Evolutionary conservation across 2,113 vertebrate species (phyloP), one percentile per base, ranked within the genome.

Genomic region (Paralichthys olivaceus): DNA sequence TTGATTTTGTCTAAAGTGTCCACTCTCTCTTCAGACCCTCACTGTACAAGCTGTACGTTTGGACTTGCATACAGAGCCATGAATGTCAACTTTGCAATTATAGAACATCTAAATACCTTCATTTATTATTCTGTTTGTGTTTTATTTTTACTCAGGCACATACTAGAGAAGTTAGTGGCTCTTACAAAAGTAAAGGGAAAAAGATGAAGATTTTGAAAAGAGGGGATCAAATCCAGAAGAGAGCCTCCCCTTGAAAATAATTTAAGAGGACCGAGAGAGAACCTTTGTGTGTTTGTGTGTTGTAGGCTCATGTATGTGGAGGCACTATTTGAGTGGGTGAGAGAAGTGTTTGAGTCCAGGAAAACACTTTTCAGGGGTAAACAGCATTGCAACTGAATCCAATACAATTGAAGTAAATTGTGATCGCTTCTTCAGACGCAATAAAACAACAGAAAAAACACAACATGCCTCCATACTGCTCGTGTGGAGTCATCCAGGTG

Each of bases 1-100:
- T 80, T 87, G 73, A 70, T 80, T 87, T 80, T 84, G 77, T 82
- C 84, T 77, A 64, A 66, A 68, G 65, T 13, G 2, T 12, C 12
- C 37, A 40, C 37, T 40, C 37, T 40, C 37, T 3, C 54, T 20
- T 43, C 22, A 25, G 61, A 34, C 32, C 32, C 32, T 77, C 20
- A 34, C 22, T 28, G 58, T 37, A 58, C 8, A 1, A n/a, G 49
- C 69, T 74, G 61, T 59, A 11, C 56, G 56, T 59, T 67, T 49
- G 51, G 58, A 71, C 65, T 12, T 9, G 13, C 40, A 67, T 45
- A 56, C 32, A 62, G 77, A 68, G 82, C 64, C 65, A 78, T 73
- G 47, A 72, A 78, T 74, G 66, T 64, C 71, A 76, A 66, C 49
- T 53, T 53, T n/a, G 11, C 49, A 8, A 53, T 17, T 22, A n/a